These are phyloP conservation scores for Hiodon tergisus DNA, from an alignment of 2,113 vertebrate genomes.

Conservation along the genomic window DNA sequence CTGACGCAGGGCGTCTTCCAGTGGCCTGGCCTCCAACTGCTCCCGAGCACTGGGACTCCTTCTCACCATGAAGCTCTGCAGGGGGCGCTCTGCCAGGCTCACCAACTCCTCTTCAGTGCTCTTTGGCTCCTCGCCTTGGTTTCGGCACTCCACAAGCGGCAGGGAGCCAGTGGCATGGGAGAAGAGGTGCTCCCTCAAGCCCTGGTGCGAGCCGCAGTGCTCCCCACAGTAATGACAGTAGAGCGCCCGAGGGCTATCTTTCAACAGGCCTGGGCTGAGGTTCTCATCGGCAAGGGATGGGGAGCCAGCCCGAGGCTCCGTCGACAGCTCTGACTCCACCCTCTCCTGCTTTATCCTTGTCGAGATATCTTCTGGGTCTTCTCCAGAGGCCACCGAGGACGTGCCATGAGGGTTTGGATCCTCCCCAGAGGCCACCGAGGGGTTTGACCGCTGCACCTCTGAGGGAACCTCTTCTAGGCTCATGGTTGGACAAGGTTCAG, in stretches of 20 bases:
- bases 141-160: conserved; percentile 54
- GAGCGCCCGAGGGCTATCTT: conserved; percentile 62
- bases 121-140: conserved; percentile 51
- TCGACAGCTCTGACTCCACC: conserved; percentile 63
- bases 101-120: conserved; percentile 45
- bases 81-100: conserved; percentile 51
- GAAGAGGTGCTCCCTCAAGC: conserved; percentile 80
- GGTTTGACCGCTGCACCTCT: neutral
- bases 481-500: conserved; percentile 56
- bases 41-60: conserved; percentile 5
- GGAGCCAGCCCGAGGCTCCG: conserved; percentile 37
- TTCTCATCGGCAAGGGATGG: conserved; percentile 39
- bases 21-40: conserved; percentile 43
- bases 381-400: conserved; percentile 59
- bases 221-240: conserved; percentile 88
- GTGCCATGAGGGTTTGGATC: conserved; percentile 47
- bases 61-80: neutral
- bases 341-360: conserved; percentile 77
- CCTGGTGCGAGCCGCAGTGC: conserved; percentile 72
- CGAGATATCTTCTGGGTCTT: conserved; percentile 64
- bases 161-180: conserved; percentile 75
- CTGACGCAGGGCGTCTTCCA: conserved; percentile 73
- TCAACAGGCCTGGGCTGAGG: conserved; percentile 54
- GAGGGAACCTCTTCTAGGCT: conserved; percentile 70
- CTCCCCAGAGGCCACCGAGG: neutral